Evolutionary conservation across 1,140 invertebrate species (phyloP), one percentile per base, ranked within the genome.

Genomic region (Drosophila seguyi): DNA sequence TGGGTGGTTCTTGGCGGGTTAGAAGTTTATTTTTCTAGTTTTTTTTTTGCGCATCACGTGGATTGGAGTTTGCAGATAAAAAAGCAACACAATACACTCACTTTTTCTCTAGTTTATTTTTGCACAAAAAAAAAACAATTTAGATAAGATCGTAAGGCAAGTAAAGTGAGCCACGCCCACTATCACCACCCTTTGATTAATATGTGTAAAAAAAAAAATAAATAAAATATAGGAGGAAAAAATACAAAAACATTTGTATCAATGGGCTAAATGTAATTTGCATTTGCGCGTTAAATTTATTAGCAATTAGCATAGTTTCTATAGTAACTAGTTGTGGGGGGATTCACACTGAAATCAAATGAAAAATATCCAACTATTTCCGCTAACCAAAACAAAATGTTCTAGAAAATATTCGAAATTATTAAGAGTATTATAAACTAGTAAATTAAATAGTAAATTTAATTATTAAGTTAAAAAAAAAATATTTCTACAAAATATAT

Each of bases 111-210:
- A 27, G 18, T 66, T 68, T 66, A 65, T 52, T 66, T 69, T 44
- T 20, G 22, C 57, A 34, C 62, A 66, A 18, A n/a, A 31, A n/a
- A 31, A 29, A 34, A 34, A 31, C 47, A 41, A 50, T 41, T 20
- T 38, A 42, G 29, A 29, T 52, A 27, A 47, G 45, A 36, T 67
- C 16, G 27, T 36, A 22, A 20, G 14, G 14, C 22, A 18, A 36
- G 60, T n/a, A n/a, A n/a, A n/a, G n/a, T n/a, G n/a, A 29, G 18
- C 36, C 61, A 69, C 66, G 66, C 66, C 66, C 66, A 66, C 59
- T 18, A 25, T 13, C 0, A 31, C 10, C 42, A 20, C 13, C 22
- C 31, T 18, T 38, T 8, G 22, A 31, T n/a, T 36, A 4, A 10
- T 16, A n/a, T 25, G 14, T 22, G 5, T 42, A 2, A 1, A 20